phyloP scores from a whole-genome alignment of 1,140 invertebrate species.

The Drosophila ironensis region DNA sequence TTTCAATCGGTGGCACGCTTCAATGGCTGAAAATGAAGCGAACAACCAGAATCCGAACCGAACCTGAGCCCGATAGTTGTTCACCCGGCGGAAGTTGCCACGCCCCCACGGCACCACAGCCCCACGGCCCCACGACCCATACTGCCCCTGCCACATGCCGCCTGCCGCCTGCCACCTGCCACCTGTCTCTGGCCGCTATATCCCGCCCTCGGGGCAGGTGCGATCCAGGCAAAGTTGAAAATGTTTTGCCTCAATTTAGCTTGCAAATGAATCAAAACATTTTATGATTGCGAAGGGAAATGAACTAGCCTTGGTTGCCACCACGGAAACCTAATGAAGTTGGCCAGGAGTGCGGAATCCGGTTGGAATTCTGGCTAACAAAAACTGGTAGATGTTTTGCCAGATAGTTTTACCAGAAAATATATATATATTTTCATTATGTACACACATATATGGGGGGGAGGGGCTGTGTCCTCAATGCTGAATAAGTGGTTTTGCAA shows the following conservation, averaged over 20 bases:
- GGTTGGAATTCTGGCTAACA: background rate
- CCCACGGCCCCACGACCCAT: background rate
- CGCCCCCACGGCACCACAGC: background rate
- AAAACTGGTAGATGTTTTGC: background rate
- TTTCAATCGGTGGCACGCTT: constrained; percentile 72
- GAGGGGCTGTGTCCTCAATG: no score
- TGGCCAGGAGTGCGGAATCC: background rate
- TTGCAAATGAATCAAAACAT: constrained; percentile 44
- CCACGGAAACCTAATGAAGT: background rate
- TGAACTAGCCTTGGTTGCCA: background rate
- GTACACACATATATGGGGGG: background rate
- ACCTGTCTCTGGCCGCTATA: no score
- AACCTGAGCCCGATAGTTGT: constrained; percentile 29
- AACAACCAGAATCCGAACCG: background rate
- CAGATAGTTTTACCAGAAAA: background rate
- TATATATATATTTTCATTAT: background rate
- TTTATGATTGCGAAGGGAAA: constrained; percentile 27
- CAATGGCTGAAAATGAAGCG: constrained; percentile 59
- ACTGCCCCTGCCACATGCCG: background rate
- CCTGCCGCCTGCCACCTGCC: no score
- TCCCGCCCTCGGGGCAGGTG: constrained; percentile 11
- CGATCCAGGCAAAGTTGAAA: constrained; percentile 29
- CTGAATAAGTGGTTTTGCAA: no score
- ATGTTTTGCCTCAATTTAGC: constrained; percentile 37
- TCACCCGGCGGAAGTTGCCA: constrained; percentile 19